Evolutionary conservation across 37 sponge, comb jelly and placozoan species (phyloP).

Genomic region (Cladorhizidae sp.): DNA sequence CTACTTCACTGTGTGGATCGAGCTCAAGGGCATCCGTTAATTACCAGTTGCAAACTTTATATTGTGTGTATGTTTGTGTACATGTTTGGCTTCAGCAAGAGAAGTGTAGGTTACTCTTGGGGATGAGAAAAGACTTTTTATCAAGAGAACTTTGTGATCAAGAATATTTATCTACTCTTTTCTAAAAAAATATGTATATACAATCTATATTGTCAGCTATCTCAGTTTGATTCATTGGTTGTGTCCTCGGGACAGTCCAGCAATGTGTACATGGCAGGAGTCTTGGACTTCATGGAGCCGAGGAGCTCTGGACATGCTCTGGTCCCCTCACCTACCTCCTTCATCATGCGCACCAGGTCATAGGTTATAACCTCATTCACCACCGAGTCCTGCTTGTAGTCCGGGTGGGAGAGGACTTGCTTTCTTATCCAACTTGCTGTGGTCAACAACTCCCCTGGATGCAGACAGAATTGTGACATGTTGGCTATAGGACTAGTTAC

Average conservation of each 20-base stretch:
- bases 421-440: constrained; percentile 88
- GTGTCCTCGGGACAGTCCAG: constrained; percentile 13
- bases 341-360: constrained; percentile 55
- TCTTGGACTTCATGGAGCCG: constrained; percentile 54
- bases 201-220: not conserved
- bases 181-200: constrained; percentile 3
- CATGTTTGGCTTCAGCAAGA: not conserved
- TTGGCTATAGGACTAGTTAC: no score
- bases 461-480: no score
- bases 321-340: constrained; percentile 43
- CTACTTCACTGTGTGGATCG: no score
- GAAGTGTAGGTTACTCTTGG: constrained; percentile 36
- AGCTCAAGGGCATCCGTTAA: no score
- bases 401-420: constrained; percentile 79
- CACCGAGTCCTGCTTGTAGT: constrained; percentile 94
- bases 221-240: not conserved
- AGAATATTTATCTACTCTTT: not conserved
- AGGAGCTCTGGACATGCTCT: constrained; percentile 59
- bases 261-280: constrained; percentile 32
- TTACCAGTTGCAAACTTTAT: no score
- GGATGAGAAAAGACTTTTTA: constrained; percentile 31
- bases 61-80: not conserved
- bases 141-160: constrained; percentile 23
- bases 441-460: constrained; percentile 88
- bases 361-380: constrained; percentile 82